These are phyloP conservation scores for Agriopis marginaria DNA, from an alignment of 2,888 invertebrate species.

Conservation along the genomic window DNA sequence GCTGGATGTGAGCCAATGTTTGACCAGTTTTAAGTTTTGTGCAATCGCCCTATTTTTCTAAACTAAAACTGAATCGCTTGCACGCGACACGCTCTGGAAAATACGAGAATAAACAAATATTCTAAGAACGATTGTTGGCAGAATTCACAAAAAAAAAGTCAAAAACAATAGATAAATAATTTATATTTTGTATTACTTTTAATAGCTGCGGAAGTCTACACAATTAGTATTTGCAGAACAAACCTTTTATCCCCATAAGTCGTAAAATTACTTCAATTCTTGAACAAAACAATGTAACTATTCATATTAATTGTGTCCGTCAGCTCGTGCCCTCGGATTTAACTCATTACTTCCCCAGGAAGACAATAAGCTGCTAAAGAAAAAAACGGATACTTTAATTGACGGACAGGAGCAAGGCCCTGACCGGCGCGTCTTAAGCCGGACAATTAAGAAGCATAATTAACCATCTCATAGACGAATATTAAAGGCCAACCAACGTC, in stretches of 20 bases:
- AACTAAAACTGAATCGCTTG: conserved; percentile 72
- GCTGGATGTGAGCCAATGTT: conserved; percentile 79
- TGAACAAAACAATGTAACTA: conserved; percentile 25
- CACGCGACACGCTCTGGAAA: conserved; percentile 72
- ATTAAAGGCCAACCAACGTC: conserved; percentile 46
- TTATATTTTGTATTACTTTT: neutral
- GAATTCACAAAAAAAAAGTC: neutral
- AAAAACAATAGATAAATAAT: neutral
- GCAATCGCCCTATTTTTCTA: conserved; percentile 86
- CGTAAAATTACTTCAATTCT: conserved; percentile 30
- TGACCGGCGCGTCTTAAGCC: conserved; percentile 66
- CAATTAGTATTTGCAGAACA: neutral
- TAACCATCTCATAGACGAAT: conserved; percentile 49
- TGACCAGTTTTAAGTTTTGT: conserved; percentile 79
- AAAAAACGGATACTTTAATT: conserved; percentile 84
- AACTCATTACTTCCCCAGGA: conserved; percentile 71
- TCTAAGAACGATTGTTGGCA: neutral
- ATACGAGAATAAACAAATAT: conserved; percentile 36
- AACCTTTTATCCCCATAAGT: conserved; percentile 9
- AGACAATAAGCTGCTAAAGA: conserved; percentile 76
- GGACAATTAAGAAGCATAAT: conserved; percentile 64
- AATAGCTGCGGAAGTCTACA: neutral
- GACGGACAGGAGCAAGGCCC: conserved; percentile 74
- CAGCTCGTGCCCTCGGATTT: conserved; percentile 69
- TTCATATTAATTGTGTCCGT: conserved; percentile 55